Percentiles rank a stretch among this genome's conserved stretches.
phyloP scores from a whole-genome alignment of 2,888 invertebrate species.

The Chrysolina oricalcia region DNA sequence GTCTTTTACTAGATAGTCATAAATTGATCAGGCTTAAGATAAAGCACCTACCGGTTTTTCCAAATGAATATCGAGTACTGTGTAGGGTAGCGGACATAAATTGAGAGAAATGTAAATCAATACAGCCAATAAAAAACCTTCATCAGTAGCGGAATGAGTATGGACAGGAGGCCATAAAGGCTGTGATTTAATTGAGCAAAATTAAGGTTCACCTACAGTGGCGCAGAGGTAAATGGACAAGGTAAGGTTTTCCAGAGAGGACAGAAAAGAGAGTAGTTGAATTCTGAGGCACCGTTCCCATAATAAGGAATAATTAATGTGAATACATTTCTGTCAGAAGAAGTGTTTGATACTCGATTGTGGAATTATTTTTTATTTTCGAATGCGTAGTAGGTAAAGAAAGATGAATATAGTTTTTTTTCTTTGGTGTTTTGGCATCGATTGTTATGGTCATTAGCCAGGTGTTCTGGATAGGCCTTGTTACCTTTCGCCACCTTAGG shows the following conservation, averaged over 20 bases:
- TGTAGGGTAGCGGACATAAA: constrained; percentile 16
- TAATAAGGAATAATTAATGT: too few species aligned
- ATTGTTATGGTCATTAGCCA: too few species aligned
- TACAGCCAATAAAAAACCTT: constrained; percentile 46
- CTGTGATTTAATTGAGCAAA: constrained; percentile 47
- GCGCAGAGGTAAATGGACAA: constrained; percentile 13
- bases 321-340: too few species aligned
- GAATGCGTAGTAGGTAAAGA: too few species aligned
- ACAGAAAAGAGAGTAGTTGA: too few species aligned
- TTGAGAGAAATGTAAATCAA: constrained; percentile 45
- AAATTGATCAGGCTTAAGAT: constrained; percentile 15
- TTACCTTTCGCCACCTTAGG: too few species aligned
- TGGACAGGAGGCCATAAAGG: constrained; percentile 47
- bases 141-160: constrained; percentile 39
- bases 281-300: too few species aligned
- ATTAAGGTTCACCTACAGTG: constrained; percentile 36
- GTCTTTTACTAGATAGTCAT: constrained; percentile 6
- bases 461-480: too few species aligned
- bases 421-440: too few species aligned
- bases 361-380: too few species aligned
- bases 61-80: constrained; percentile 11
- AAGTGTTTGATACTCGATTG: too few species aligned
- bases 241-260: not conserved
- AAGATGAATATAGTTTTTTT: too few species aligned
- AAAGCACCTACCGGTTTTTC: constrained; percentile 25